Evolutionary conservation across 1,140 invertebrate species (phyloP).

Genomic region (Wiebesia pumilae): DNA sequence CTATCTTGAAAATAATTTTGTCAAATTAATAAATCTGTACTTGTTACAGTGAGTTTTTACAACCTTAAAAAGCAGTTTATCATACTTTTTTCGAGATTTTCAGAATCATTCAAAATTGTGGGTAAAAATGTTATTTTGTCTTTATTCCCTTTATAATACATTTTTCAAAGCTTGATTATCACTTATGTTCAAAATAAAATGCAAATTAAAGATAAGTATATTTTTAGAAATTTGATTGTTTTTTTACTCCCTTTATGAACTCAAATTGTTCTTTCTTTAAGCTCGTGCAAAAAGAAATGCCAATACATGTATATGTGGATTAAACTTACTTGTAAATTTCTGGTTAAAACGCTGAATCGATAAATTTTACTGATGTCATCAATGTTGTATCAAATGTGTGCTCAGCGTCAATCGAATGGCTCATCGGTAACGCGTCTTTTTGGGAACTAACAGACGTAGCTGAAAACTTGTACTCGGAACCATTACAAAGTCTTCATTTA

Average conservation of each 20-base stretch:
- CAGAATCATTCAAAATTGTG: too few species aligned
- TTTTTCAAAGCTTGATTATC: not conserved
- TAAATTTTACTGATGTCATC: conserved; percentile 3
- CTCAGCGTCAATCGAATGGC: not conserved
- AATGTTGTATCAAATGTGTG: conserved; percentile 2
- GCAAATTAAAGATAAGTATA: not conserved
- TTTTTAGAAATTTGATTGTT: not conserved
- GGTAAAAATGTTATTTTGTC: too few species aligned
- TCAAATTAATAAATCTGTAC: too few species aligned
- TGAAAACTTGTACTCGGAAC: not conserved
- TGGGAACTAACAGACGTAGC: conserved; percentile 18
- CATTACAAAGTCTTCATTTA: conserved; percentile 36
- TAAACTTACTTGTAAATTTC: not conserved
- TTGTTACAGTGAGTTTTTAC: too few species aligned
- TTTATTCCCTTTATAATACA: too few species aligned
- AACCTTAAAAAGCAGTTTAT: too few species aligned
- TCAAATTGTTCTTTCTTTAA: not conserved
- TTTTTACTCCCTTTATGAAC: not conserved
- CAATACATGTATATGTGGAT: not conserved
- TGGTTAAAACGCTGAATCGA: conserved; percentile 12
- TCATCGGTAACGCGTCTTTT: not conserved
- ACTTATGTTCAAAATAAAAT: not conserved
- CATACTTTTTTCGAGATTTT: too few species aligned
- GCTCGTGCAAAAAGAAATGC: not conserved
- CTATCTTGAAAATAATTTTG: too few species aligned